A percentile compares a stretch with the other conserved stretches of the same genome.
phyloP scores from a whole-genome alignment of 2,113 vertebrate genomes.

The Ornithorhynchus anatinus region DNA sequence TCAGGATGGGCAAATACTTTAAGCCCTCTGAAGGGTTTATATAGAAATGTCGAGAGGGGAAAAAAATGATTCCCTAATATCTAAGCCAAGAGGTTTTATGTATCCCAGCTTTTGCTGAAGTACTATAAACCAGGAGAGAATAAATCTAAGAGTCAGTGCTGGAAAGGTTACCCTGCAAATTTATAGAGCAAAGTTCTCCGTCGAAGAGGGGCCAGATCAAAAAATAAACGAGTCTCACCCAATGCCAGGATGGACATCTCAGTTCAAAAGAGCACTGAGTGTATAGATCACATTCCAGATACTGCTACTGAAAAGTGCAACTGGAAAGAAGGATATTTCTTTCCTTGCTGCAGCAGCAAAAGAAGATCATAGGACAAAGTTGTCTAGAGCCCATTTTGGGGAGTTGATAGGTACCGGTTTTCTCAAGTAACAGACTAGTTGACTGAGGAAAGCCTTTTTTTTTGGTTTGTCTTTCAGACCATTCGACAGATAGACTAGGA shows the following conservation, averaged over 20 bases:
- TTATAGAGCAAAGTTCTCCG: background rate
- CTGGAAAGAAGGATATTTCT: background rate
- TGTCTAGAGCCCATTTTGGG: background rate
- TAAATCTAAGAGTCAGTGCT: background rate
- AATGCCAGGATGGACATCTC: too few relatives aligned
- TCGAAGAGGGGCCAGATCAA: too few relatives aligned
- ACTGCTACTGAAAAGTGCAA: background rate
- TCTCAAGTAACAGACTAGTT: background rate
- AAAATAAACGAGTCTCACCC: too few relatives aligned
- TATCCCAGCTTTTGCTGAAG: too few relatives aligned
- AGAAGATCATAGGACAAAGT: background rate
- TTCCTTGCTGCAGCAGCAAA: background rate
- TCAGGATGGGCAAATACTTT: background rate
- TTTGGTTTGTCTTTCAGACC: background rate
- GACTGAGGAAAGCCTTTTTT: background rate
- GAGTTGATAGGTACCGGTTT: background rate
- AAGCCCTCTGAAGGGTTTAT: background rate
- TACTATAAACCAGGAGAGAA: slow-evolving; percentile 9
- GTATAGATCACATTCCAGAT: background rate
- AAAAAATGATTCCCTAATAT: background rate
- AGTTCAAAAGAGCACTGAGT: background rate
- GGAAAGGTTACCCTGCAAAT: background rate
- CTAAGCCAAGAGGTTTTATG: background rate
- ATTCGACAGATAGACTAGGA: background rate
- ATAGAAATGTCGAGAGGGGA: background rate